A percentile compares a stretch with the other conserved stretches of the same genome.
These are phyloP conservation scores for Saccopteryx leptura DNA, from an alignment of 2,113 vertebrate species.

Conservation along the genomic window DNA sequence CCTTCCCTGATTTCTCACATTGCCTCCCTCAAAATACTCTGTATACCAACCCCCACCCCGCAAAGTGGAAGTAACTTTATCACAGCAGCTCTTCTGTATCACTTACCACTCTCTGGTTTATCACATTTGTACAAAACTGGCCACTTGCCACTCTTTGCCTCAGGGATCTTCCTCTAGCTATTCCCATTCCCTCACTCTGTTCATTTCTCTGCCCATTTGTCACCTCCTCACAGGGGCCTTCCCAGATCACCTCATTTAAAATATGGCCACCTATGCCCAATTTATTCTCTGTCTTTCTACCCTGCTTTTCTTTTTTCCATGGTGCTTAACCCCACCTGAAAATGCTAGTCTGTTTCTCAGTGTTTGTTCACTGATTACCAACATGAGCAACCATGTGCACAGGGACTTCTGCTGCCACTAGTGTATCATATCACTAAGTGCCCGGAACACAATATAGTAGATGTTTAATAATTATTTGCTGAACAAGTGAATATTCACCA, in stretches of 20 bases:
- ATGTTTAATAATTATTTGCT: neutral
- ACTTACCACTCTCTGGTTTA: neutral
- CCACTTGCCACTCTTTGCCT: neutral
- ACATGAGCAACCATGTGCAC: neutral
- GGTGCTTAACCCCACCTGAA: neutral
- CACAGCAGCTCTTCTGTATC: neutral
- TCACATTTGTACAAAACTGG: neutral
- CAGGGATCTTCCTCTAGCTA: neutral
- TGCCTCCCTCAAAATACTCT: no score
- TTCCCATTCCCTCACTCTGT: neutral
- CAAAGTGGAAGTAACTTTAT: neutral
- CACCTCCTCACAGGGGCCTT: neutral
- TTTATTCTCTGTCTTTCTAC: neutral
- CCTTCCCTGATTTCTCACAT: neutral
- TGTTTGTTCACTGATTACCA: neutral
- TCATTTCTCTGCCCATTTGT: neutral
- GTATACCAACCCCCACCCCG: no score
- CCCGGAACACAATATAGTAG: neutral
- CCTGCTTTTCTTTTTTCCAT: neutral
- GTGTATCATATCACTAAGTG: neutral
- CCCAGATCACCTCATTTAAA: no score
- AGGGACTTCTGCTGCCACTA: neutral
- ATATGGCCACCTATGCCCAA: neutral
- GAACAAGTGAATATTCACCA: neutral
- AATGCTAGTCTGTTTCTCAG: neutral